phyloP scores from a whole-genome alignment of 2,888 invertebrate species.

The Pherbina coryleti region DNA sequence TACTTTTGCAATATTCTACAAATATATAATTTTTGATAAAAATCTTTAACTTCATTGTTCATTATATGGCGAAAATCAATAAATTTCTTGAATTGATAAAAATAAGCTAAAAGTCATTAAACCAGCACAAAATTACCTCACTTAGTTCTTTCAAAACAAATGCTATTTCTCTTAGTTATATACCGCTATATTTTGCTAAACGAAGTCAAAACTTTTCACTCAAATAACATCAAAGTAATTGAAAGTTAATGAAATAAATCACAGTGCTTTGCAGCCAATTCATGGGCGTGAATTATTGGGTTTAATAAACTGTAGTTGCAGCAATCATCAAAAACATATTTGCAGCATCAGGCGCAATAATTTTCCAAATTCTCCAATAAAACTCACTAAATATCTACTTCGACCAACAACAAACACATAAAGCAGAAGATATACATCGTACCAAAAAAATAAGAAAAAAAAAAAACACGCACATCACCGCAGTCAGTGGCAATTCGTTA shows the following conservation, averaged over 20 bases:
- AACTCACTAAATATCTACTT: constrained; percentile 1
- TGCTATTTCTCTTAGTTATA: too few species aligned
- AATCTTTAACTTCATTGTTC: too few species aligned
- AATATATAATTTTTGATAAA: too few species aligned
- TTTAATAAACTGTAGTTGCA: constrained; percentile 28
- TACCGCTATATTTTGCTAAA: too few species aligned
- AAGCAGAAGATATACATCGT: neutral
- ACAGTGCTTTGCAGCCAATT: constrained; percentile 14
- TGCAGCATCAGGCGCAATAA: constrained; percentile 33
- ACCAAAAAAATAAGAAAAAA: neutral
- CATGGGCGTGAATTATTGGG: constrained; percentile 19
- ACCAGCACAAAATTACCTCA: too few species aligned
- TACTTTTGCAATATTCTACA: too few species aligned
- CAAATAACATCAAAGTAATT: neutral
- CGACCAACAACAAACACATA: neutral
- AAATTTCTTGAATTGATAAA: too few species aligned
- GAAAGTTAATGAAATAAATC: constrained; percentile 26
- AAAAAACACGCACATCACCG: constrained; percentile 12
- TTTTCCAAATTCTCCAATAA: constrained; percentile 20
- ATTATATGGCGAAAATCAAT: too few species aligned
- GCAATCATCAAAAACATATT: constrained; percentile 35
- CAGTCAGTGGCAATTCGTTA: constrained; percentile 1
- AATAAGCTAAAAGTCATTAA: too few species aligned
- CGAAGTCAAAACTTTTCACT: too few species aligned
- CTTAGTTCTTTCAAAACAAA: too few species aligned